Evolutionary conservation across 2,113 vertebrate genomes (phyloP).

Genomic region (Ia io): DNA sequence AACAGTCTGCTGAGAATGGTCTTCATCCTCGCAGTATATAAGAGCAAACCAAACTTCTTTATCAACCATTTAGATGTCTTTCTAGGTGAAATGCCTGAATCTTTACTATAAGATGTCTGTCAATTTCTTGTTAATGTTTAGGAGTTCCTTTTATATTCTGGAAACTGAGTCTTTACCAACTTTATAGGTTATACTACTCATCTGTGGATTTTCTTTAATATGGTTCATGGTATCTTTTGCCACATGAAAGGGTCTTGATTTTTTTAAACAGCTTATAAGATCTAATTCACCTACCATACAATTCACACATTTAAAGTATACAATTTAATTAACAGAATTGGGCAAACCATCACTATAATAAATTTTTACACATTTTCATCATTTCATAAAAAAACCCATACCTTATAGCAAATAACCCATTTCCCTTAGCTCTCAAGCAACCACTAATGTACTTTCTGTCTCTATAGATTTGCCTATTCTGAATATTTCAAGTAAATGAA

Average conservation of each 20-base stretch:
- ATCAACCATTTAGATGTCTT: not conserved
- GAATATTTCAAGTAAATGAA: not conserved
- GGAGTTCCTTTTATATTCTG: not conserved
- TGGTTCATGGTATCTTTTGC: not conserved
- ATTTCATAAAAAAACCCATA: not conserved
- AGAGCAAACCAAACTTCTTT: not conserved
- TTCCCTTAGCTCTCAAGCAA: not conserved
- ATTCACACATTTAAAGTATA: not conserved
- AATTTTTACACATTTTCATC: slow-evolving; percentile 15
- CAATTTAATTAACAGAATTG: not conserved
- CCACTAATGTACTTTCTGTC: not conserved
- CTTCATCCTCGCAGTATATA: not conserved
- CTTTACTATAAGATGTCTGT: not conserved
- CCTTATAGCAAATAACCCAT: not conserved
- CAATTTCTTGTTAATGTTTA: not conserved
- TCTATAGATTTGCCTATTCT: not conserved
- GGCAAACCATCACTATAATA: not conserved
- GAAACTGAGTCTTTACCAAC: not conserved
- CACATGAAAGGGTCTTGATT: not conserved
- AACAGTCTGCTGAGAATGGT: not conserved
- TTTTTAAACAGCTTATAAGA: not conserved
- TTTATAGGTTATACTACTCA: not conserved
- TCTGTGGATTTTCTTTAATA: not conserved
- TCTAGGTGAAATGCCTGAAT: not conserved
- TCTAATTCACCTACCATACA: not conserved